Base-by-base conservation (phyloP, 2,888 invertebrate genomes). In the Agrotis clavis region DNA sequence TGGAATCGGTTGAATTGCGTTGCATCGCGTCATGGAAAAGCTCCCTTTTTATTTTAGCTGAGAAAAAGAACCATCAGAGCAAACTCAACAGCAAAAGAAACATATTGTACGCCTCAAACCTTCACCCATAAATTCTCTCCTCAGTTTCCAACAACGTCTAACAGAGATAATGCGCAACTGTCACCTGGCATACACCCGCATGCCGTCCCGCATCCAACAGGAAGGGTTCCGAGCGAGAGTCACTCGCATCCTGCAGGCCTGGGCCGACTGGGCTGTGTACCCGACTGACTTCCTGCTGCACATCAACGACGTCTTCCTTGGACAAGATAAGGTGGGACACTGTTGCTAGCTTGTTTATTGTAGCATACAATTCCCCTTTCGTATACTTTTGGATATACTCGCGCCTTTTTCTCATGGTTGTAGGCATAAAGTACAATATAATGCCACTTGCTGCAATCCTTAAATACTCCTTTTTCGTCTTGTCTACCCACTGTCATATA, bases 231-330 rank as follows among this genome's bases (percentile, higher is more conserved):
- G 99, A 90, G 97, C 98, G 72, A 96, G 99, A 60, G 98, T 99
- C 48, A 97, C 99, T 91, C 97, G 98, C 88, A 98, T 99, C 86
- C 97, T 99, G 91, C 97, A 98, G 89, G 99, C 99, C 2, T 99
- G 99, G 99, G 99, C 99, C 92, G 99, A 99, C 91, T 99, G 99
- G 98, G 98, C 98, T 19, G 98, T 99, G 76, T 99, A 99, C 96
- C 98, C 99, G 0, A 98, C 98, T 72, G 99, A 99, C 83, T 98
- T 98, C 93, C 97, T 99, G 77, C 97, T 98, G 78, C 98, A 97
- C 90, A 95, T 99, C 75, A 99, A 99, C 92, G 98, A 99, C 89
- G 97, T 98, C 16, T 99, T 99, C 93, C 96, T 99, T 4, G 99
- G 99, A 5, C 96, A 95, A 18, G 92, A 93, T 21, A 94, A 94